phyloP scores from a whole-genome alignment of 2,113 vertebrate species.

The Myotis lucifugus region DNA sequence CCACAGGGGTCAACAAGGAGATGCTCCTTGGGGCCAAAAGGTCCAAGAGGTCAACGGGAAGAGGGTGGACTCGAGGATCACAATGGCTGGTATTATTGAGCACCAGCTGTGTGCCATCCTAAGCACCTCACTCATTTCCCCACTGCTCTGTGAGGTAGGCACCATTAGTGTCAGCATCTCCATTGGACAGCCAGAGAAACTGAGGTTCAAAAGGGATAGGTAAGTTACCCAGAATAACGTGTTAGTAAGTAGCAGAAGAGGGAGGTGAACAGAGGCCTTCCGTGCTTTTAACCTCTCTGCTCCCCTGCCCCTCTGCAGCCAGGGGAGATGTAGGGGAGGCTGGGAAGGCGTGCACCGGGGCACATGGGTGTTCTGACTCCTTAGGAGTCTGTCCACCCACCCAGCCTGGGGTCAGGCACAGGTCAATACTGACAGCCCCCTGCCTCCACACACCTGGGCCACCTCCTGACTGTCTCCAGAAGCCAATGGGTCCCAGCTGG shows the following conservation, averaged over 20 bases:
- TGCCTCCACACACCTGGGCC: conserved; percentile 13
- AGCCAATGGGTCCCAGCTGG: conserved; percentile 58
- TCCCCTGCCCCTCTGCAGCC: background rate
- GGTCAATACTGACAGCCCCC: conserved; percentile 31
- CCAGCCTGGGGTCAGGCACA: conserved; percentile 39
- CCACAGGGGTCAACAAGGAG: background rate
- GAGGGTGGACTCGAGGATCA: background rate
- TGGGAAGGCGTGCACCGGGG: background rate
- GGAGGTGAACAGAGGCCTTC: background rate
- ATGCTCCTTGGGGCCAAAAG: background rate
- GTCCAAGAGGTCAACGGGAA: background rate
- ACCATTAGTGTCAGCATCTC: background rate
- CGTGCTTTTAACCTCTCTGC: background rate
- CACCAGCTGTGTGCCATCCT: background rate
- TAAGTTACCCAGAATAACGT: background rate
- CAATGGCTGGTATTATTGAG: background rate
- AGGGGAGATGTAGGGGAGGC: background rate
- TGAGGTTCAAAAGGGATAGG: background rate
- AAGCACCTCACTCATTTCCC: background rate
- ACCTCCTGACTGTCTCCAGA: conserved; percentile 17
- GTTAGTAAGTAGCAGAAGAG: background rate
- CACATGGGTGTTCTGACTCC: background rate
- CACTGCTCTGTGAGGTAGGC: background rate
- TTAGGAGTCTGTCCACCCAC: background rate
- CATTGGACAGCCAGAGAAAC: background rate